Base-by-base conservation (phyloP, 53 echinoderm and acorn worm genomes). In the Mesocentrotus franciscanus region DNA sequence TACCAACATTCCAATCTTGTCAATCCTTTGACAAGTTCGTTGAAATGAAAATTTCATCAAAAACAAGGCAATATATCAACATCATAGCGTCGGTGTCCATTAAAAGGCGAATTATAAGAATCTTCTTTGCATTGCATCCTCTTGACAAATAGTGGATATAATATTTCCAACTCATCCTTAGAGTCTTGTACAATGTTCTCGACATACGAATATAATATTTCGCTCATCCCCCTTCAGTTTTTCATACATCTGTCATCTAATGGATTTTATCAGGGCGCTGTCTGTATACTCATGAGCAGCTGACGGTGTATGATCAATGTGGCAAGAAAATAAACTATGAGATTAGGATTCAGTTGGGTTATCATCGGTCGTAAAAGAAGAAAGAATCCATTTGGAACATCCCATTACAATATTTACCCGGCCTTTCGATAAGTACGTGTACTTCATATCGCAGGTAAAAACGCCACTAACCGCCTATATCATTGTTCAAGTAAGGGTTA, bases 341-440 rank as follows among this genome's bases (percentile, higher is more conserved):
- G 36, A 42, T 36, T 42, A 81, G 2, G 81, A 16, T 81, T 81
- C 16, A 81, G 81, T 8, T 33, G 17, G 81, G 81, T 42, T 18
- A 42, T 22, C 42, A 18, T 81, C 42, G 81, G 1, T 81, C 22
- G 8, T 20, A 20, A 42, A 81, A 39, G 36, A 81, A 18, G 42
- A 17, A 39, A 18, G 42, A 42, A 42, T 81, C 81, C 81, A 81
- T 81, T 81, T 20, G 81, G 81, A 81, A 42, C 81, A 81, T 81
- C 36, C 17, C 36, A 39, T 36, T 39, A 42, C 42, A 42, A 36
- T 81, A 42, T 36, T 81, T 81, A 42, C 36, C 76, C 81, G 42
- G 18, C 20, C 81, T 81, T 81, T 81, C 36, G 20, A 20, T 20
- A 42, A 81, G 17, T 81, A 81, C 81, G 81, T 42, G 81, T 8